Percentiles rank a stretch among this genome's conserved stretches.
These are phyloP conservation scores for Polyommatus iphigenia DNA, from an alignment of 2,888 invertebrate species.

Conservation along the genomic window DNA sequence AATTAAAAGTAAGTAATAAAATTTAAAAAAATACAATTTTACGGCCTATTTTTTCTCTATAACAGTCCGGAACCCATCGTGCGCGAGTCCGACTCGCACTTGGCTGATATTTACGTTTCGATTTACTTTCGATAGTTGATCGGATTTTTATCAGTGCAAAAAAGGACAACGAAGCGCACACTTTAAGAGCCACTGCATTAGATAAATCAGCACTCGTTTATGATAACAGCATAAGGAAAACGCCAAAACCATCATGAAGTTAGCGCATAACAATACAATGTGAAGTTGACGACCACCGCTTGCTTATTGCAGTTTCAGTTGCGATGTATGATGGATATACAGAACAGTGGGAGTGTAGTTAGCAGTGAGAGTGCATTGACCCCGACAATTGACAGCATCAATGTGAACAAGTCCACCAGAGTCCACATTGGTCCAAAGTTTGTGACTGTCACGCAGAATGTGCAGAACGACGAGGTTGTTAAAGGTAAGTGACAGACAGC, in stretches of 20 bases:
- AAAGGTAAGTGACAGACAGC: constrained; percentile 53
- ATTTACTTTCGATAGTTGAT: no score
- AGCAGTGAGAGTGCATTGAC: constrained; percentile 8
- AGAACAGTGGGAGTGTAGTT: constrained; percentile 25
- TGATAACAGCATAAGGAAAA: no score
- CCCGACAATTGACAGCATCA: constrained; percentile 45
- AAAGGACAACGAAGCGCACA: background rate
- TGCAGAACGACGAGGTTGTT: constrained; percentile 62
- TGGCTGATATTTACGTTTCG: no score
- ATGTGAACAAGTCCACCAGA: constrained; percentile 56
- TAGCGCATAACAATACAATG: background rate
- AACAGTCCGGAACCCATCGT: no score
- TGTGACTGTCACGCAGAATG: constrained; percentile 59
- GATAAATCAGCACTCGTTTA: no score
- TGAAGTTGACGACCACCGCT: background rate
- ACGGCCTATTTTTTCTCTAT: no score
- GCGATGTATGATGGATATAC: constrained; percentile 25
- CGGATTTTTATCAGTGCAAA: no score
- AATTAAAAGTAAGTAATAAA: no score
- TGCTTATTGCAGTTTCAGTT: background rate
- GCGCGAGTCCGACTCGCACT: no score
- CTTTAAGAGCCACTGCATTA: background rate
- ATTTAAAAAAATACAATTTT: no score
- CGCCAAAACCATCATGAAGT: no score
- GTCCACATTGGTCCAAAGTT: constrained; percentile 65